These are phyloP conservation scores for Cyrtonyx montezumae DNA, from an alignment of 2,113 vertebrate species.

Conservation along the genomic window DNA sequence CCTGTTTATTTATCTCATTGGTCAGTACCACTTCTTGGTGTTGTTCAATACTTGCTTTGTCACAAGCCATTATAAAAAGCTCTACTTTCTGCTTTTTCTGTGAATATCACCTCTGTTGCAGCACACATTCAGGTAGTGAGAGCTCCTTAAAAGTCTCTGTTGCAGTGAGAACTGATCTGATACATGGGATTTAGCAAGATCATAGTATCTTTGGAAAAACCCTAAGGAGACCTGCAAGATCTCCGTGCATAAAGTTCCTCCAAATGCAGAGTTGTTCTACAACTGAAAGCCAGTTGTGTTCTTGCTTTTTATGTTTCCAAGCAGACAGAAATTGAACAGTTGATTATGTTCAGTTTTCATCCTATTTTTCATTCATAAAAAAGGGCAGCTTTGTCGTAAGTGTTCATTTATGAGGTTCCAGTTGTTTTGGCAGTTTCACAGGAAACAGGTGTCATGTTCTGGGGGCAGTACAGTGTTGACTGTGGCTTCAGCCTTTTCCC, in stretches of 20 bases:
- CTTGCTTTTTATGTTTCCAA: background rate
- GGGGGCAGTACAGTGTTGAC: background rate
- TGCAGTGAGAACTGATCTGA: background rate
- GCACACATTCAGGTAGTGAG: background rate
- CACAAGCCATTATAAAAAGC: background rate
- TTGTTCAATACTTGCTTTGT: background rate
- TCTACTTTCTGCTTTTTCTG: background rate
- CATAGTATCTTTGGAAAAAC: background rate
- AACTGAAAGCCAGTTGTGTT: background rate
- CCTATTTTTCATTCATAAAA: slow-evolving; percentile 57
- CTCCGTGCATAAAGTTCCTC: background rate
- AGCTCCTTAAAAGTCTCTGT: background rate
- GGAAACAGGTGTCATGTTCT: slow-evolving; percentile 50
- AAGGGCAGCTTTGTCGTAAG: background rate
- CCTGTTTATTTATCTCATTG: background rate
- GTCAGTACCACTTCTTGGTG: background rate
- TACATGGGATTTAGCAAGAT: background rate
- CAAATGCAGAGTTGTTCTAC: background rate
- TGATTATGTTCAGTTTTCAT: background rate
- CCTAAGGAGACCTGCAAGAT: background rate
- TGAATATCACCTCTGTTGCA: background rate
- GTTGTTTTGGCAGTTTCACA: slow-evolving; percentile 28
- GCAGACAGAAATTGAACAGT: background rate
- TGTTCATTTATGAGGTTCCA: background rate
- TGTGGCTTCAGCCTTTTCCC: slow-evolving; percentile 38